These are phyloP conservation scores for Vidua chalybeata DNA, from an alignment of 2,113 vertebrate genomes.

Conservation along the genomic window DNA sequence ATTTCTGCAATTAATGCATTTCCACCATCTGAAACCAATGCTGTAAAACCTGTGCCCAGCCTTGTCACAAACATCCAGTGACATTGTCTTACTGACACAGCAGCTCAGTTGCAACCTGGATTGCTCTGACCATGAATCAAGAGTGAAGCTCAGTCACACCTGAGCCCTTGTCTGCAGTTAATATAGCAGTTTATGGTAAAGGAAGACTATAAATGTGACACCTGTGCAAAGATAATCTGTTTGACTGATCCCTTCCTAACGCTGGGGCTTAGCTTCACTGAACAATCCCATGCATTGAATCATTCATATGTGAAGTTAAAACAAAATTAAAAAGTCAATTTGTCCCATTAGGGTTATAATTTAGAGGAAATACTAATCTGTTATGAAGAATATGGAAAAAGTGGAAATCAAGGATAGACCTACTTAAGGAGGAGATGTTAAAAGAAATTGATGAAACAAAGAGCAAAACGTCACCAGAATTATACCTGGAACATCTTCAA, in stretches of 20 bases:
- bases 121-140: background rate
- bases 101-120: background rate
- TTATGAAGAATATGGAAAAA: background rate
- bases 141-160: background rate
- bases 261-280: background rate
- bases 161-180: background rate
- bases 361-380: background rate
- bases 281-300: background rate
- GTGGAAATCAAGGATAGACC: background rate
- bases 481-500: background rate
- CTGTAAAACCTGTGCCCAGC: background rate
- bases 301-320: background rate
- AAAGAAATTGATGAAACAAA: background rate
- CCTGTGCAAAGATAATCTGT: background rate
- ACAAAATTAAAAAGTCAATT: background rate
- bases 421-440: background rate
- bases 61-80: background rate
- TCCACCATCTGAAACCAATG: background rate
- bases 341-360: background rate
- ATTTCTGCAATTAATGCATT: constrained; percentile 23
- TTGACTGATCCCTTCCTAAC: background rate
- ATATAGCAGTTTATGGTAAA: background rate
- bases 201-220: background rate
- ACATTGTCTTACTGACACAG: background rate
- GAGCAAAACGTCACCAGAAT: background rate